phyloP scores from a whole-genome alignment of 1,140 invertebrate genomes.

The Adoxophyes honmai region DNA sequence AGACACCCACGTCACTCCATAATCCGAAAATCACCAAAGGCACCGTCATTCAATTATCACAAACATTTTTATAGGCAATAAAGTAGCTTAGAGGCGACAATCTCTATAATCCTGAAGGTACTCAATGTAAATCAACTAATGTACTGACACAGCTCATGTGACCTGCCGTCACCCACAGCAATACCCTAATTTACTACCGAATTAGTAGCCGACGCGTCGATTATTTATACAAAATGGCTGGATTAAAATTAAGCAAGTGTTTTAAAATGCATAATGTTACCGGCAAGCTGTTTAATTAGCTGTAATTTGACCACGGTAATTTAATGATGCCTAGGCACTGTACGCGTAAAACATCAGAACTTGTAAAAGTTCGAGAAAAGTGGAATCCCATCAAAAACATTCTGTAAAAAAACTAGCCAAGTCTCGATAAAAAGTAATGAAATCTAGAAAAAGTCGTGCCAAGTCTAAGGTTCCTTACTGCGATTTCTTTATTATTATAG shows the following conservation, averaged over 20 bases:
- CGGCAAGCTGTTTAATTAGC: constrained; percentile 33
- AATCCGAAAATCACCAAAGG: not conserved
- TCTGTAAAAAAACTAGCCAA: too few species aligned
- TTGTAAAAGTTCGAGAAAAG: too few species aligned
- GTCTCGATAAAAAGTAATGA: too few species aligned
- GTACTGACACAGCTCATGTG: constrained; percentile 24
- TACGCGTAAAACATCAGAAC: too few species aligned
- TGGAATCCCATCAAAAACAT: too few species aligned
- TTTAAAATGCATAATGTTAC: constrained; percentile 43
- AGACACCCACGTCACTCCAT: not conserved
- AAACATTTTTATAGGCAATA: not conserved
- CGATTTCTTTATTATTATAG: too few species aligned
- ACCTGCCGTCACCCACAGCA: constrained; percentile 23
- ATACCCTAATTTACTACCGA: constrained; percentile 58
- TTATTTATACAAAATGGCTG: constrained; percentile 52
- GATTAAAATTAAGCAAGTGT: constrained; percentile 40
- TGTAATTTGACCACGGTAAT: too few species aligned
- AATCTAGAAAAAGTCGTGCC: too few species aligned
- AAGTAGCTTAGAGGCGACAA: not conserved
- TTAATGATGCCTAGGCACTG: too few species aligned
- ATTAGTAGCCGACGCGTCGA: constrained; percentile 39
- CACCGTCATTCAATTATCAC: not conserved
- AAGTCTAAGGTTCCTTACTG: too few species aligned
- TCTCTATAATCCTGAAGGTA: constrained; percentile 5
- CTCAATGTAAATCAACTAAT: constrained; percentile 38